These are phyloP conservation scores for Corynorhinus townsendii DNA, from an alignment of 2,113 vertebrate genomes.

Conservation along the genomic window DNA sequence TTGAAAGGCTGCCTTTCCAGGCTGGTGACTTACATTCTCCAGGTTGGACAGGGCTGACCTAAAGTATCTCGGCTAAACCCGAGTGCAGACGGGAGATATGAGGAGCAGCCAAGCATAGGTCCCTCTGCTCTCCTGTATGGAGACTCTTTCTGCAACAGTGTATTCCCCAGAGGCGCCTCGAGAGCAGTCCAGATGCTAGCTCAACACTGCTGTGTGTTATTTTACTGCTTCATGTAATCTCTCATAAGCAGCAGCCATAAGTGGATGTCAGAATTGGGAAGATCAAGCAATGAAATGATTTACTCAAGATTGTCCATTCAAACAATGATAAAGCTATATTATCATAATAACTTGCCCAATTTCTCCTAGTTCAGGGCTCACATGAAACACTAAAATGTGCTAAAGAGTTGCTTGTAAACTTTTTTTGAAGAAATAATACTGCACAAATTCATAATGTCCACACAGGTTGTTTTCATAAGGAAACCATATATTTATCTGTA, in stretches of 20 bases:
- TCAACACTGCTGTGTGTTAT: not conserved
- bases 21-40: not conserved
- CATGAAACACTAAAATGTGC: not conserved
- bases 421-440: not conserved
- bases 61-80: not conserved
- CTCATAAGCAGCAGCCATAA: not conserved
- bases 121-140: not conserved
- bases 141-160: not conserved
- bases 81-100: not conserved
- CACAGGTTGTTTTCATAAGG: not conserved
- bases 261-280: not conserved
- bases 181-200: not conserved
- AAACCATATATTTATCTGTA: not conserved
- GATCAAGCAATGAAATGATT: constrained; percentile 43
- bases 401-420: not conserved
- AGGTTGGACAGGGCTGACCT: not conserved
- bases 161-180: not conserved
- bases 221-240: not conserved
- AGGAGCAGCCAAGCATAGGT: not conserved
- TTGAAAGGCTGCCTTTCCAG: not conserved
- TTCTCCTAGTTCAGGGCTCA: not conserved
- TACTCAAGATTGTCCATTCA: not conserved
- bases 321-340: not conserved
- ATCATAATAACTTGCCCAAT: not conserved
- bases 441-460: not conserved